Evolutionary conservation across 1,140 invertebrate genomes (phyloP).

Genomic region (Cecropterus lyciades): DNA sequence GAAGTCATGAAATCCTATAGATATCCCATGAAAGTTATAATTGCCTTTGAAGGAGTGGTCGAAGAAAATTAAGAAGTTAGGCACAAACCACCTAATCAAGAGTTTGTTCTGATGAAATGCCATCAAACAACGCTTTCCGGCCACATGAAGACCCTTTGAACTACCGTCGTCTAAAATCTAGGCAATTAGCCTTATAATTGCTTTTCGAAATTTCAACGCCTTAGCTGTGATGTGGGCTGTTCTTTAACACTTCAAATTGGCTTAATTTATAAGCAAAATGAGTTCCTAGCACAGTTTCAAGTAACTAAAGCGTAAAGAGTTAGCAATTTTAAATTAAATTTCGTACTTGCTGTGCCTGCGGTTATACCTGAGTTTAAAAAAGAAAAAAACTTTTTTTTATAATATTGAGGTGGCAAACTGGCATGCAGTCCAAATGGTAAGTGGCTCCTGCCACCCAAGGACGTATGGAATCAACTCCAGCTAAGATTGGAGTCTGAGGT

Average conservation of each 20-base stretch:
- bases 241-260: background rate
- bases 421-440: too few relatives aligned
- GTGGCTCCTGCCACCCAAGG: too few relatives aligned
- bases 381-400: too few relatives aligned
- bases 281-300: too few relatives aligned
- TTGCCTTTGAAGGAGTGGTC: background rate
- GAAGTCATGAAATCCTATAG: background rate
- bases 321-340: too few relatives aligned
- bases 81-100: conserved; percentile 8
- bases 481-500: too few relatives aligned
- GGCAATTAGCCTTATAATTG: conserved; percentile 16
- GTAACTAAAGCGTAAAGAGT: too few relatives aligned
- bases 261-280: too few relatives aligned
- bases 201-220: conserved; percentile 17
- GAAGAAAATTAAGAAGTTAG: background rate
- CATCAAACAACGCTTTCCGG: conserved; percentile 5
- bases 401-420: too few relatives aligned
- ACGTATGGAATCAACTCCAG: too few relatives aligned
- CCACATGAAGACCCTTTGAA: conserved; percentile 15
- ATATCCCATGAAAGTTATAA: conserved; percentile 4
- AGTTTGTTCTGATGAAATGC: background rate
- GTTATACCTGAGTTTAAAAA: too few relatives aligned
- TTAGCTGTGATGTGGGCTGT: background rate
- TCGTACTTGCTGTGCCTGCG: too few relatives aligned
- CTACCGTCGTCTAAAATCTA: background rate